phyloP scores from a whole-genome alignment of 2,888 invertebrate genomes.

The Lissocephala sabroskyi region DNA sequence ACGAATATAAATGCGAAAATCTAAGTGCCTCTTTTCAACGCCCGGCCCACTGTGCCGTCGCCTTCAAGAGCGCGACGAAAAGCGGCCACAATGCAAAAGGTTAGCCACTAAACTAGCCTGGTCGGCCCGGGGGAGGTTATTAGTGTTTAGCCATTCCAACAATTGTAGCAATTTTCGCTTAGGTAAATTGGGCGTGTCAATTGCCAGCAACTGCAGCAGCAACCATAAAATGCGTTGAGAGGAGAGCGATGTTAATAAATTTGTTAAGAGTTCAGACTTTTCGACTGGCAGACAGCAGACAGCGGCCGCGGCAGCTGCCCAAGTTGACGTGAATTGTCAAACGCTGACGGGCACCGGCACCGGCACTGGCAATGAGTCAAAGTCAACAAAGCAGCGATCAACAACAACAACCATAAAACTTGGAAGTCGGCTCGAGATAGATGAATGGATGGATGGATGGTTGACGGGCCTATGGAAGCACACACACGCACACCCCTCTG shows the following conservation, averaged over 20 bases:
- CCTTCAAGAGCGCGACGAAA: conserved; percentile 40
- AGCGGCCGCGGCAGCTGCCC: not conserved
- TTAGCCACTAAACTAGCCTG: conserved; percentile 15
- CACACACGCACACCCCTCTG: too few relatives aligned
- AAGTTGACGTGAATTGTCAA: conserved; percentile 28
- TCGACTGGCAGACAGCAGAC: conserved; percentile 16
- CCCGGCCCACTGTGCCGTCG: not conserved
- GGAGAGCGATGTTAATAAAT: conserved; percentile 33
- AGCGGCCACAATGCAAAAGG: conserved; percentile 15
- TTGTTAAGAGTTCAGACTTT: conserved; percentile 27
- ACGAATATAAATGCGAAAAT: too few relatives aligned
- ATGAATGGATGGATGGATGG: too few relatives aligned
- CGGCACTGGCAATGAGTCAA: conserved; percentile 12
- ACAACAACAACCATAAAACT: not conserved
- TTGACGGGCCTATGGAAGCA: too few relatives aligned
- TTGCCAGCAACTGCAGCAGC: conserved; percentile 31
- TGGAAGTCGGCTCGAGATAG: too few relatives aligned
- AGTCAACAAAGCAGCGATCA: conserved; percentile 15
- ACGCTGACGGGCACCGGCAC: conserved; percentile 10
- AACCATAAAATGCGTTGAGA: conserved; percentile 15
- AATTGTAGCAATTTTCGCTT: conserved; percentile 49
- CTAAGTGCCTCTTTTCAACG: too few relatives aligned
- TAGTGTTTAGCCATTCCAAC: conserved; percentile 59
- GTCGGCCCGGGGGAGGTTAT: conserved; percentile 20
- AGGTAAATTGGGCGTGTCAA: conserved; percentile 59